Evolutionary conservation across 2,113 vertebrate genomes (phyloP).

Genomic region (Nestor notabilis): DNA sequence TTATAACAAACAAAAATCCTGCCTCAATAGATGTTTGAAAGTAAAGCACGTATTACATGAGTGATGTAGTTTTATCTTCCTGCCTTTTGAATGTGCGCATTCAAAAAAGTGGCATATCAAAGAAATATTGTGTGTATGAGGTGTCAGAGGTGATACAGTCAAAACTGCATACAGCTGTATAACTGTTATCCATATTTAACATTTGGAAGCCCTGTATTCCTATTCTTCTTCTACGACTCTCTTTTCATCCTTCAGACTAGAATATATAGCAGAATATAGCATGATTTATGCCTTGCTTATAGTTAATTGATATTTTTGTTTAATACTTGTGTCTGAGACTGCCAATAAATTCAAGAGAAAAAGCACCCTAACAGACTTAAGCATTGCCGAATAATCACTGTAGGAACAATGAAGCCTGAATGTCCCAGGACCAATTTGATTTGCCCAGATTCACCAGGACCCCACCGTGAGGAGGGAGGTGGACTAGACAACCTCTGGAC

Average conservation of each 20-base stretch:
- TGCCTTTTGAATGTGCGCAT: neutral
- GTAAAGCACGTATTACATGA: neutral
- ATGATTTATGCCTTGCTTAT: neutral
- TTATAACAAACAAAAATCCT: neutral
- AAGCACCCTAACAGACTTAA: neutral
- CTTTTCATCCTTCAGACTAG: neutral
- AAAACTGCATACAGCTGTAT: neutral
- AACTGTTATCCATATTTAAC: neutral
- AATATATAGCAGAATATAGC: neutral
- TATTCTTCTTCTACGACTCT: neutral
- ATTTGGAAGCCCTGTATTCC: neutral
- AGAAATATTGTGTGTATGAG: neutral
- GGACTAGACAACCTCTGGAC: neutral
- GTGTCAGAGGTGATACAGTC: neutral
- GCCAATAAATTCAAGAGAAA: neutral
- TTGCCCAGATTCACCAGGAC: neutral
- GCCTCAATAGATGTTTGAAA: neutral
- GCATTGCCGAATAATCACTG: neutral
- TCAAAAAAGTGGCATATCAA: neutral
- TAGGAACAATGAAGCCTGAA: neutral
- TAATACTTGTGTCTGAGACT: neutral
- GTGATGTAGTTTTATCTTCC: neutral
- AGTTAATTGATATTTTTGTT: conserved; percentile 9
- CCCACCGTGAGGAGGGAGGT: neutral
- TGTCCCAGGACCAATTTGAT: neutral